phyloP scores from a whole-genome alignment of 2,113 vertebrate species.

The Vombatus ursinus region DNA sequence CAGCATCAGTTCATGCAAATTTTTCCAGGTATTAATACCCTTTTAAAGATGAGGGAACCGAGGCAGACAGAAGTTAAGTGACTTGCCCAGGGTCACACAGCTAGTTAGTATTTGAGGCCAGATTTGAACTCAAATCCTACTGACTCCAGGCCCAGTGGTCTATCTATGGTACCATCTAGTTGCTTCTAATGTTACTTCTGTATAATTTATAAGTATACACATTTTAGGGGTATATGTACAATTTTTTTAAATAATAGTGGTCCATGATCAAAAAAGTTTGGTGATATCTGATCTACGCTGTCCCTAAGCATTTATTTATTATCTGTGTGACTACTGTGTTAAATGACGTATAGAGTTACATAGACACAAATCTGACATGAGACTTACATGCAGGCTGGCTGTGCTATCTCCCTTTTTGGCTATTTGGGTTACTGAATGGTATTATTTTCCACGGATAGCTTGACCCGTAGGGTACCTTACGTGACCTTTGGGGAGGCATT shows the following conservation, averaged over 20 bases:
- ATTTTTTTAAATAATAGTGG: background rate
- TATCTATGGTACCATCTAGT: background rate
- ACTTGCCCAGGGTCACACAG: background rate
- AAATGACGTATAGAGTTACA: background rate
- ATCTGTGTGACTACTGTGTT: background rate
- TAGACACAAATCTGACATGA: background rate
- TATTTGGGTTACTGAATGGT: background rate
- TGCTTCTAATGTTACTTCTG: background rate
- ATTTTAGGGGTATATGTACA: background rate
- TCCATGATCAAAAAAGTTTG: background rate
- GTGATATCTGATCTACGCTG: background rate
- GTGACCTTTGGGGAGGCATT: background rate
- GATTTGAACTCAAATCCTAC: background rate
- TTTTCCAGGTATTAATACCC: too few relatives aligned
- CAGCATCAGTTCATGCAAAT: too few relatives aligned
- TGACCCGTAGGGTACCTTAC: background rate
- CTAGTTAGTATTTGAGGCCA: background rate
- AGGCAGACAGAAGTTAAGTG: background rate
- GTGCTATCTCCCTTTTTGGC: background rate
- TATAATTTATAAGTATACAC: background rate
- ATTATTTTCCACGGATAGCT: background rate
- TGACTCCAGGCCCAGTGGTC: background rate
- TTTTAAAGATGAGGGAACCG: background rate
- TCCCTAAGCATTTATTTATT: background rate
- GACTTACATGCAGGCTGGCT: background rate